Conservation (phyloP, 2,888 invertebrate genomes). For the Sphaerophoria taeniata region DNA sequence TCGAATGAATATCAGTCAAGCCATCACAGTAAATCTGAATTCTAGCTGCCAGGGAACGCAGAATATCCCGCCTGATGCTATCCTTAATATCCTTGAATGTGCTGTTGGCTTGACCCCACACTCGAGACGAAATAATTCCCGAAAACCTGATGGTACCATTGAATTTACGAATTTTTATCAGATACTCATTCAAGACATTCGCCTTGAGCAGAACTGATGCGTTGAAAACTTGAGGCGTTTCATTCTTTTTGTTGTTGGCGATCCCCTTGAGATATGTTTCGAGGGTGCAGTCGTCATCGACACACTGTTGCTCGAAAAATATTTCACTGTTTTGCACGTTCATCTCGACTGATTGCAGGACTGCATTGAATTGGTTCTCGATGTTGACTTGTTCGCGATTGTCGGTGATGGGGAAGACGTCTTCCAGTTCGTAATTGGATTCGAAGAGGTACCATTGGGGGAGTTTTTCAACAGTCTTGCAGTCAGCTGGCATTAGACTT, state of each 20-base stretch:
- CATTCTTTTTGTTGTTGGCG: conserved; percentile 60
- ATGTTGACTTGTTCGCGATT: conserved; percentile 83
- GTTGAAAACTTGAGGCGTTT: conserved; percentile 79
- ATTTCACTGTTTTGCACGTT: conserved; percentile 85
- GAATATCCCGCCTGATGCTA: conserved; percentile 92
- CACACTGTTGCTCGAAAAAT: conserved; percentile 89
- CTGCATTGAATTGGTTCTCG: conserved; percentile 80
- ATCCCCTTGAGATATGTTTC: conserved; percentile 84
- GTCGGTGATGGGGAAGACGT: conserved; percentile 88
- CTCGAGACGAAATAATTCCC: conserved; percentile 83
- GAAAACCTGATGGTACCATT: conserved; percentile 80
- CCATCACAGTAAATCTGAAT: conserved; percentile 97
- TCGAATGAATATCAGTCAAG: conserved; percentile 84
- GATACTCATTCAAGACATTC: conserved; percentile 83
- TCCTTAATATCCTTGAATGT: conserved; percentile 88
- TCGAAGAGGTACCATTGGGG: conserved; percentile 91
- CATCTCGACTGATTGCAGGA: conserved; percentile 77
- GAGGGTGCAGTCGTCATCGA: conserved; percentile 86
- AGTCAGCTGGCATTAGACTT: conserved; percentile 87
- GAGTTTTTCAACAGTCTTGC: conserved; percentile 88
- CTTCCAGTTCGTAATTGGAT: conserved; percentile 90
- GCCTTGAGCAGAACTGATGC: conserved; percentile 88
- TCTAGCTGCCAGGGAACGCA: conserved; percentile 92
- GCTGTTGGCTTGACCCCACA: conserved; percentile 91
- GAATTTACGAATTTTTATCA: conserved; percentile 78